Percentiles rank a stretch among this genome's conserved stretches.
Evolutionary conservation across 2,113 vertebrate species (phyloP).

Genomic region (Eudyptes chrysolophus): DNA sequence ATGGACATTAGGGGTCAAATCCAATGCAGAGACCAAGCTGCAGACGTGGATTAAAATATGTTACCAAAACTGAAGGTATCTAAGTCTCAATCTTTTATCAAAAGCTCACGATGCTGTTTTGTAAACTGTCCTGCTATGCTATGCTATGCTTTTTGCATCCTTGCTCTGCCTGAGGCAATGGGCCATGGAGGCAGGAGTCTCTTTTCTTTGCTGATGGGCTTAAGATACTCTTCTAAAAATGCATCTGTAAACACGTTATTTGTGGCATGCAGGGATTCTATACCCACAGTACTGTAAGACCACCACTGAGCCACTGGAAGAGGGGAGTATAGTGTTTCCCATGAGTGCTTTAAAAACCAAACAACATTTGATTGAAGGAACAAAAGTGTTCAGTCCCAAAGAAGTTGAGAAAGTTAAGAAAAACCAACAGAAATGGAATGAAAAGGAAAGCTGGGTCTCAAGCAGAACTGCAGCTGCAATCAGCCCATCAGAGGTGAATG

Average conservation of each 20-base stretch:
- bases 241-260: neutral
- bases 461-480: neutral
- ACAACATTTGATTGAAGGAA: neutral
- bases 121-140: neutral
- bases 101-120: neutral
- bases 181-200: neutral
- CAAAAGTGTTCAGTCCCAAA: neutral
- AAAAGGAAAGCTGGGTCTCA: neutral
- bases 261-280: neutral
- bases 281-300: neutral
- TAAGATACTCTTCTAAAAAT: neutral
- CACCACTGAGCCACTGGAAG: neutral
- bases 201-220: neutral
- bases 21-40: neutral
- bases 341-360: neutral
- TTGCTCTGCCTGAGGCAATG: neutral
- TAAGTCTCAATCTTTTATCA: neutral
- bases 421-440: neutral
- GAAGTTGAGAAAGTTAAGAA: neutral
- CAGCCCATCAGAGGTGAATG: neutral
- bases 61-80: neutral
- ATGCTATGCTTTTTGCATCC: neutral
- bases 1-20: neutral
- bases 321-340: neutral
- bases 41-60: neutral